Conservation (phyloP, 2,113 vertebrate species). For the Nothoprocta pentlandii region DNA sequence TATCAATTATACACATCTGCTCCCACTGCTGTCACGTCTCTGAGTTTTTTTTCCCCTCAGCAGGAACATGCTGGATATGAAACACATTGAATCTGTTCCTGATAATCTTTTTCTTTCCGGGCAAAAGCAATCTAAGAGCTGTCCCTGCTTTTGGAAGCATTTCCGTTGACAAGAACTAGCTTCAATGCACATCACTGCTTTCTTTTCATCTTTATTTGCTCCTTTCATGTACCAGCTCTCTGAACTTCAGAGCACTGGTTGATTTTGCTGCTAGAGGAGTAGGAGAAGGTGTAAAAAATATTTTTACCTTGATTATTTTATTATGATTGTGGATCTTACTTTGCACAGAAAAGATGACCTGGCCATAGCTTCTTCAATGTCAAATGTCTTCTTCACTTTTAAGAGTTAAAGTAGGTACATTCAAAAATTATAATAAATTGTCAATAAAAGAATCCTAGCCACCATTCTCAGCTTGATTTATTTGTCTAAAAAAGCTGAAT, state of each 20-base stretch:
- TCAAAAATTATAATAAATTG: background rate
- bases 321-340: background rate
- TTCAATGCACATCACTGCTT: rapidly evolving
- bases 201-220: background rate
- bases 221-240: background rate
- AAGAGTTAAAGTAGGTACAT: background rate
- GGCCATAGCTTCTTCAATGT: background rate
- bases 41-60: background rate
- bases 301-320: background rate
- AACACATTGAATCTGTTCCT: background rate
- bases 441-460: background rate
- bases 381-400: background rate
- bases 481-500: background rate
- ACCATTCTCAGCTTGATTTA: background rate
- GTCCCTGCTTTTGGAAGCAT: background rate
- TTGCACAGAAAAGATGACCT: background rate
- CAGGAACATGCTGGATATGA: background rate
- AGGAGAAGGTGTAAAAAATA: background rate
- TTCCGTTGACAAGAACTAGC: background rate
- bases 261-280: background rate
- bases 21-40: background rate
- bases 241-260: background rate
- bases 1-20: background rate
- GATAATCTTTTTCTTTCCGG: background rate
- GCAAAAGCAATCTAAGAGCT: background rate